Evolutionary conservation across 1,140 invertebrate species (phyloP), one percentile per base, ranked within the genome.

Genomic region (Acyrthosiphon pisum): DNA sequence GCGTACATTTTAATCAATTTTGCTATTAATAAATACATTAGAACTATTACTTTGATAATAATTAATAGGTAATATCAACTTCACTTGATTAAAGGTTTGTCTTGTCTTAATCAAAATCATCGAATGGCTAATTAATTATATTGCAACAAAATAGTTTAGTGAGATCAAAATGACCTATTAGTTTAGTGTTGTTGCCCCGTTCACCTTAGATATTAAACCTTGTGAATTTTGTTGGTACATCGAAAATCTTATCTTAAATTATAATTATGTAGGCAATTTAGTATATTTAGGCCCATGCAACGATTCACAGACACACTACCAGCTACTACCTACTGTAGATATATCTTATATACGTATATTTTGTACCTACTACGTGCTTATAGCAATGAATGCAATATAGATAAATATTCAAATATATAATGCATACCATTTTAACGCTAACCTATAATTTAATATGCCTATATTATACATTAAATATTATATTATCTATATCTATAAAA

Each of bases 161-260:
- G 22, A 23, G 81, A 83, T 83, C 37, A 37, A 37, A 83, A 83
- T 83, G 6, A 83, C 81, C n/a, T 83, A 83, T 83, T 23, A 83
- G 60, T n/a, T 76, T 37, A 22, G 22, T 83, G 41, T 83, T 37
- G 81, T 83, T 41, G 81, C 35, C 81, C 22, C 20, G 81, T 83
- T 37, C 81, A 83, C 81, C 81, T 83, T 83, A 83, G 35, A 83
- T 41, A 41, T 83, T 83, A 83, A 83, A 83, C 37, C 81, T 83
- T 37, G 81, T 83, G 22, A 76, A 76, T 76, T n/a, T 76, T 76
- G 60, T 76, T n/a, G n/a, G n/a, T n/a, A 35, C 60, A 76, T 76
- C 8, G 6, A 83, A 83, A 20, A 20, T 37, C 35, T 37, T 37
- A 83, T 41, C 81, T 83, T 22, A 83, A 41, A 35, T 83, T 68